Base-by-base conservation (phyloP, 2,888 invertebrate genomes). In the Drosophila setosimentum region DNA sequence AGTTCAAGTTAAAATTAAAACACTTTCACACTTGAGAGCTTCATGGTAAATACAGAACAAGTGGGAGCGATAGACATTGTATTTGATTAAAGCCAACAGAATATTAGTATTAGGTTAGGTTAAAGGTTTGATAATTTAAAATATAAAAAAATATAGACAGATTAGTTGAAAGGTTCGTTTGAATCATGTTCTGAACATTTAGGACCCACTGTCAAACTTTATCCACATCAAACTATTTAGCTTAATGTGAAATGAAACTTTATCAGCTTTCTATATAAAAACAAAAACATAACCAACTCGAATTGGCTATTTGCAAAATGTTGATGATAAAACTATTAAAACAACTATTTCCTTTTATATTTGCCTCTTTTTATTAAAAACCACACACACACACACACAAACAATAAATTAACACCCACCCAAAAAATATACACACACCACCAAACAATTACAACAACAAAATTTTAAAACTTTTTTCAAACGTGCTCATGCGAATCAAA, bases 331-430 rank as follows among this genome's bases (percentile, higher is more conserved):
- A 84, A 89, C 87, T 90, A 89, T 90, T 90, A 89, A 89, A 88
- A 89, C 90, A 84, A 84, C 86, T 87, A 85, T 87, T 87, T 89
- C 78, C 83, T 82, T 85, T 86, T 84, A 78, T 82, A 88, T 84
- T 88, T 87, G 78, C 86, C 82, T 88, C 81, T 82, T 88, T 86
- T 88, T 87, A 82, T 80, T 83, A 75, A 73, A 71, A 59, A 76
- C 42, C 49, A 76, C 48, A 62, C 50, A 27, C 48, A 58, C 66
- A 66, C 63, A 54, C 48, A 57, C 57, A 49, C 27, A 45, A n/a
- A 55, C 18, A 35, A 18, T 21, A 51, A 51, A 35, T 35, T 27
- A 54, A 55, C 55, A 27, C 58, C 50, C 50, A 61, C 11, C 50
- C 35, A 63, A 42, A 62, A 24, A 55, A 53, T 13, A 73, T 18